Conservation (phyloP, 2,113 vertebrate genomes). For the Semnornis frantzii region DNA sequence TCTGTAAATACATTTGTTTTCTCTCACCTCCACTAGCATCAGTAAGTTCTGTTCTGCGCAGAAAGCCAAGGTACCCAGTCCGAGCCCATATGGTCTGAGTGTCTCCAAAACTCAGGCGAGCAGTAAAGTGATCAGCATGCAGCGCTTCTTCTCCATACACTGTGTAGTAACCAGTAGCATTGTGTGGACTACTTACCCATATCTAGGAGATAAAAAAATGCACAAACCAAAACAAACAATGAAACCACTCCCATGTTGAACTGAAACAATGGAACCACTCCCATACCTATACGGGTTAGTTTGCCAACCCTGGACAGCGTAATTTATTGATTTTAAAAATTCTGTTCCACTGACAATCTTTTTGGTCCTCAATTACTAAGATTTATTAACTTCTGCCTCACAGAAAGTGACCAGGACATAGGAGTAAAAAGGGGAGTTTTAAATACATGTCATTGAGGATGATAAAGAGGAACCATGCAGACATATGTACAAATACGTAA, state of each 20-base stretch:
- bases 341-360: not conserved
- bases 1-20: too few species aligned
- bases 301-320: not conserved
- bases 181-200: conserved; percentile 97
- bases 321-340: not conserved
- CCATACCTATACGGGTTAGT: not conserved
- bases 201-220: conserved; percentile 71
- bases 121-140: conserved; percentile 94
- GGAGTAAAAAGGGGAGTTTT: not conserved
- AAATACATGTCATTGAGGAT: not conserved
- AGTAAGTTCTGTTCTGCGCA: conserved; percentile 92
- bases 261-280: not conserved
- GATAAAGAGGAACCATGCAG: not conserved
- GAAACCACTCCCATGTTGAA: not conserved
- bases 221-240: not conserved
- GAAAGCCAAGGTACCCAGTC: conserved; percentile 95
- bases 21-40: conserved; percentile 93
- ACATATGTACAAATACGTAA: not conserved
- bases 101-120: conserved; percentile 93
- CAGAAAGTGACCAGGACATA: not conserved
- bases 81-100: conserved; percentile 93
- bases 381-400: not conserved
- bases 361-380: not conserved
- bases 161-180: conserved; percentile 93
- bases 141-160: conserved; percentile 93